These are phyloP conservation scores for Phylloscopus trochilus DNA, from an alignment of 2,113 vertebrate species.

Conservation along the genomic window DNA sequence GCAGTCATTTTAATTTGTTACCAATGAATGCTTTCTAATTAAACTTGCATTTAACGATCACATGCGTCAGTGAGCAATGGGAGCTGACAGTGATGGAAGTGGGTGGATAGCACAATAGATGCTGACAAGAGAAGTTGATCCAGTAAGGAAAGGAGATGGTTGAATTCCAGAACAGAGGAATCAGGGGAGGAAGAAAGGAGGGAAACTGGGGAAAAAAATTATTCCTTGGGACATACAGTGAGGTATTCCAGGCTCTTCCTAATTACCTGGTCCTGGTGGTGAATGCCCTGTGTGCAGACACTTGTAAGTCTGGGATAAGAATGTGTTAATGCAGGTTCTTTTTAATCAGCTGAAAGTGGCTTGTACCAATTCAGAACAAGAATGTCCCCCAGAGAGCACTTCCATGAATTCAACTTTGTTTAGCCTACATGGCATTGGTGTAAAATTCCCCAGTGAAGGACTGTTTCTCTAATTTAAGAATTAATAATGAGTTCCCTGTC, in stretches of 20 bases:
- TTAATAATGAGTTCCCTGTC: not conserved
- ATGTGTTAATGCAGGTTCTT: not conserved
- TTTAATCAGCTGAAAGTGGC: not conserved
- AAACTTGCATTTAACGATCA: constrained; percentile 36
- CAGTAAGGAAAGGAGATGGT: not conserved
- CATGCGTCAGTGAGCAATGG: constrained; percentile 32
- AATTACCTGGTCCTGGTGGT: not conserved
- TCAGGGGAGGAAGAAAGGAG: not conserved
- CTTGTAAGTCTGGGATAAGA: not conserved
- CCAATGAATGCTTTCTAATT: constrained; percentile 50
- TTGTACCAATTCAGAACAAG: not conserved
- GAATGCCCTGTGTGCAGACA: not conserved
- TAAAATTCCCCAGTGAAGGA: not conserved
- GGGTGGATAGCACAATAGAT: constrained; percentile 23
- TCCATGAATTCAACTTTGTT: not conserved
- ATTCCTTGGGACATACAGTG: not conserved
- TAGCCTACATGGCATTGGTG: not conserved
- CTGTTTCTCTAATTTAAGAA: not conserved
- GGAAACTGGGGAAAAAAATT: not conserved
- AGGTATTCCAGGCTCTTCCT: not conserved
- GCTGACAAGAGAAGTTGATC: constrained; percentile 6
- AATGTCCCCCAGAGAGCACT: not conserved
- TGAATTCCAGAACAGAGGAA: not conserved
- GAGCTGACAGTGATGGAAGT: constrained; percentile 48
- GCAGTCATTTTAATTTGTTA: constrained; percentile 48